Conservation (phyloP, 2,888 invertebrate genomes). For the Parnassius glacialis region DNA sequence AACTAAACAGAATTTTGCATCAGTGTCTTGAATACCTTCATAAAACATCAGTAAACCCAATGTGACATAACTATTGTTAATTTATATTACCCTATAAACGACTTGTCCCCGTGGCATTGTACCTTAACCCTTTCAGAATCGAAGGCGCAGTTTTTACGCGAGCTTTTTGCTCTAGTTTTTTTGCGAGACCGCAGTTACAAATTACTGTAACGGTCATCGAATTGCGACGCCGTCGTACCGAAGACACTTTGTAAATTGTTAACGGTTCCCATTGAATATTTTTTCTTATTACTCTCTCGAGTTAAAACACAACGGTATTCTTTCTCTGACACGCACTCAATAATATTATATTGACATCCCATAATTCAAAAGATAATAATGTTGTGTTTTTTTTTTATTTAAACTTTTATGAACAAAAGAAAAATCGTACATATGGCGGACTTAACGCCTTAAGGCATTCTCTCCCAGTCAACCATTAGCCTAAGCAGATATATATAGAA, state of each 20-base stretch:
- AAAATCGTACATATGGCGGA: too few species aligned
- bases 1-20: constrained; percentile 59
- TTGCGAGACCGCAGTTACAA: constrained; percentile 67
- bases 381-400: too few species aligned
- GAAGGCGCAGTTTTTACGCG: constrained; percentile 49
- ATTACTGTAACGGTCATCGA: constrained; percentile 60
- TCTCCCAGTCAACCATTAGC: too few species aligned
- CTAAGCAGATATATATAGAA: too few species aligned
- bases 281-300: constrained; percentile 18
- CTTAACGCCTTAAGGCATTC: too few species aligned
- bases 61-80: constrained; percentile 63
- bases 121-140: constrained; percentile 59
- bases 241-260: constrained; percentile 39
- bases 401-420: too few species aligned
- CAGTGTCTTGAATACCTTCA: constrained; percentile 58
- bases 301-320: constrained; percentile 16
- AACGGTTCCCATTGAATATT: constrained; percentile 34
- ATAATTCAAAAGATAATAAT: too few species aligned
- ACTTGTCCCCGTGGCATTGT: constrained; percentile 52
- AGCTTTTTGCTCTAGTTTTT: constrained; percentile 70
- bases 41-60: constrained; percentile 62
- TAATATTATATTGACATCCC: too few species aligned
- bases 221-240: constrained; percentile 27
- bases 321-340: neutral
- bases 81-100: constrained; percentile 69